These are phyloP conservation scores for Pasiphila rectangulata DNA, from an alignment of 2,888 invertebrate species.

Conservation along the genomic window DNA sequence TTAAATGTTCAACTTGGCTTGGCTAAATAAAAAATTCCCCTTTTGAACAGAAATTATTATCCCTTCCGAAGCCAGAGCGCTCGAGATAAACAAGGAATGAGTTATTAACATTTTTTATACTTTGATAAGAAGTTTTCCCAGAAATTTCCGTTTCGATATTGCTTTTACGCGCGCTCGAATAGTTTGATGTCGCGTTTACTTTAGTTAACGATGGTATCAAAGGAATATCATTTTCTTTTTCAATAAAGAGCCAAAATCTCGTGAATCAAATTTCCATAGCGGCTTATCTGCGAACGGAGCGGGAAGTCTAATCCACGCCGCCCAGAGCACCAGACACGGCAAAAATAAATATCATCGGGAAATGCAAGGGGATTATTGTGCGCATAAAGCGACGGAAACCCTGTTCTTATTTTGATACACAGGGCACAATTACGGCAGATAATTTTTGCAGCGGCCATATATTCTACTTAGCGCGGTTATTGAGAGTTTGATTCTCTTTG, in stretches of 20 bases:
- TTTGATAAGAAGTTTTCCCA: constrained; percentile 25
- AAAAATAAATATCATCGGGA: constrained; percentile 33
- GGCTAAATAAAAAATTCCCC: constrained; percentile 30
- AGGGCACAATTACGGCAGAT: constrained; percentile 27
- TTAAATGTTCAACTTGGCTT: constrained; percentile 24
- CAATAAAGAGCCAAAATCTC: constrained; percentile 36
- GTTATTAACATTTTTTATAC: constrained; percentile 34
- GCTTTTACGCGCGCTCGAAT: constrained; percentile 24
- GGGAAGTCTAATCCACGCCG: constrained; percentile 24
- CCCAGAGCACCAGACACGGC: constrained; percentile 18
- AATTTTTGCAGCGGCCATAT: constrained; percentile 20
- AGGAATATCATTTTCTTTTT: constrained; percentile 38
- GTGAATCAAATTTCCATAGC: constrained; percentile 39
- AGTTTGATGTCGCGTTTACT: constrained; percentile 30
- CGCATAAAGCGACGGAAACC: constrained; percentile 22
- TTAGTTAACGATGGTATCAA: constrained; percentile 32
- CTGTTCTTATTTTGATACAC: constrained; percentile 25
- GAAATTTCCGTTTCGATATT: constrained; percentile 28
- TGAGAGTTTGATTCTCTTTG: constrained; percentile 16
- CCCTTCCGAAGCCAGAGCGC: constrained; percentile 30
- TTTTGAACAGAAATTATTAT: constrained; percentile 39
- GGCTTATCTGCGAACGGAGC: constrained; percentile 35
- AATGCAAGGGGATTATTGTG: constrained; percentile 32
- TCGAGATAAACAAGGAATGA: constrained; percentile 33
- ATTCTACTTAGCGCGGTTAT: constrained; percentile 17